A percentile compares a stretch with the other conserved stretches of the same genome.
Conservation (phyloP, 2,888 invertebrate species). For the Argynnis bischoffii region DNA sequence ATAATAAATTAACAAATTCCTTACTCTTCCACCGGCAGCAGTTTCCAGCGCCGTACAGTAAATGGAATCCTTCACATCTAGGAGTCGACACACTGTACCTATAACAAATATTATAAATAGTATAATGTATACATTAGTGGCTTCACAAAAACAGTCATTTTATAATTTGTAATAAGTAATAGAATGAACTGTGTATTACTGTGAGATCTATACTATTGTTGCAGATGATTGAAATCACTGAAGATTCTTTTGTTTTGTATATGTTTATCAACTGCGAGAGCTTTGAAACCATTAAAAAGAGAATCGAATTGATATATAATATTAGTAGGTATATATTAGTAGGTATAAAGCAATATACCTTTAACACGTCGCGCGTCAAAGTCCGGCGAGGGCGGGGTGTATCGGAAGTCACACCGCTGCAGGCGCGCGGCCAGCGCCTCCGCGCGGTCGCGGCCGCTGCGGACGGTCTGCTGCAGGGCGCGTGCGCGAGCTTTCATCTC, state of each 20-base stretch:
- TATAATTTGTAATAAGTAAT: no score
- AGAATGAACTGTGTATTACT: no score
- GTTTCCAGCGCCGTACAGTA: conserved; percentile 92
- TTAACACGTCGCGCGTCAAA: conserved; percentile 81
- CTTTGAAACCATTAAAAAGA: no score
- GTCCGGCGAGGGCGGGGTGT: conserved; percentile 88
- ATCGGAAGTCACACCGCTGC: conserved; percentile 85
- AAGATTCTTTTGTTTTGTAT: no score
- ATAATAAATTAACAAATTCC: conserved; percentile 36
- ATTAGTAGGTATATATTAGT: background rate
- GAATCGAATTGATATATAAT: no score
- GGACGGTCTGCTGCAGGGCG: conserved; percentile 79
- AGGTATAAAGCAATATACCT: background rate
- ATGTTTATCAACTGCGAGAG: no score
- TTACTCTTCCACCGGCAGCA: conserved; percentile 91
- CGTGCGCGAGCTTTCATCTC: conserved; percentile 76
- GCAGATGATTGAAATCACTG: no score
- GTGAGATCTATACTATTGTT: no score
- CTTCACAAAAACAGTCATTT: no score
- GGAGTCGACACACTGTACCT: conserved; percentile 91
- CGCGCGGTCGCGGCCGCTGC: conserved; percentile 77
- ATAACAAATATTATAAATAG: conserved; percentile 22
- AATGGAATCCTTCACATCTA: conserved; percentile 86
- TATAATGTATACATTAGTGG: background rate
- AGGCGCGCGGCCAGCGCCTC: conserved; percentile 82